Conservation (phyloP, 2,888 invertebrate species). For the Pediacus dermestoides region DNA sequence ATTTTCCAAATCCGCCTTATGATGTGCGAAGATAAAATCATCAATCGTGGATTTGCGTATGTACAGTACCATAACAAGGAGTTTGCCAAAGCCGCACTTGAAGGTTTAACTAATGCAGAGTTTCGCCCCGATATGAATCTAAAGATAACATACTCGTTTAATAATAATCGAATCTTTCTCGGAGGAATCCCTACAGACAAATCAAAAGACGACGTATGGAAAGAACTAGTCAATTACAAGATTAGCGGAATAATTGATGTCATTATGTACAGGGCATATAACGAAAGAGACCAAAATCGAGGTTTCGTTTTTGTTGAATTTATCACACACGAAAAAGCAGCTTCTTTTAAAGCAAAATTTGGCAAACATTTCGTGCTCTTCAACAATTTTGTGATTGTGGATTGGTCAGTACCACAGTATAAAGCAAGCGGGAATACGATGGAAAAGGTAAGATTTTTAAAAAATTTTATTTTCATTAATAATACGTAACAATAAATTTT, state of each 20-base stretch:
- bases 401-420: constrained; percentile 81
- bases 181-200: constrained; percentile 50
- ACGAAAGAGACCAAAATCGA: constrained; percentile 62
- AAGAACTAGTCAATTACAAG: constrained; percentile 50
- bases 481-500: no score
- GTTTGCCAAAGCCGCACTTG: constrained; percentile 54
- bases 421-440: constrained; percentile 67
- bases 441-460: no score
- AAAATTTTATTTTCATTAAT: no score
- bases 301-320: constrained; percentile 84
- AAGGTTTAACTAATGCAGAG: no score
- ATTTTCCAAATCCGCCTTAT: constrained; percentile 73
- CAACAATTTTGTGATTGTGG: constrained; percentile 67
- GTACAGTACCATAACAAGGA: constrained; percentile 57
- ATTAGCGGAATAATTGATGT: constrained; percentile 52
- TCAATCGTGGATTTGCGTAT: constrained; percentile 58
- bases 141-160: no score
- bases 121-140: no score
- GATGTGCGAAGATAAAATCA: constrained; percentile 70
- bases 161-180: constrained; percentile 39
- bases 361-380: constrained; percentile 62
- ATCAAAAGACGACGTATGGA: constrained; percentile 60
- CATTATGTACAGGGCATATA: constrained; percentile 60
- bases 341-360: constrained; percentile 62
- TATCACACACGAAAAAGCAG: constrained; percentile 68